A percentile compares a stretch with the other conserved stretches of the same genome.
Conservation (phyloP, 2,113 vertebrate genomes). For the Phasianus colchicus region DNA sequence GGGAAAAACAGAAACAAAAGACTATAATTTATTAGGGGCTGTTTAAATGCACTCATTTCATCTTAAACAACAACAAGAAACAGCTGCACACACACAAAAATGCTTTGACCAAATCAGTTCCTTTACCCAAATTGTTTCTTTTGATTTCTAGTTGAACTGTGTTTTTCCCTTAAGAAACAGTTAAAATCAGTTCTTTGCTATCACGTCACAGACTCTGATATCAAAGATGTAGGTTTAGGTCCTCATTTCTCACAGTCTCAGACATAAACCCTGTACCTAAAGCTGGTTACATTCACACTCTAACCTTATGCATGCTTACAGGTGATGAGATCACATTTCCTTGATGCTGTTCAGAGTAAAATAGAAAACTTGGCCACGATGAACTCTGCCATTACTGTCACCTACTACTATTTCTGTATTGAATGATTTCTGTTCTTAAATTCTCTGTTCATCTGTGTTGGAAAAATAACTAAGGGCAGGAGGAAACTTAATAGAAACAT, state of each 20-base stretch:
- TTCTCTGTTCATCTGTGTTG: neutral
- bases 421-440: neutral
- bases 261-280: neutral
- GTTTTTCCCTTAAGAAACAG: neutral
- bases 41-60: neutral
- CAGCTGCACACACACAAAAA: neutral
- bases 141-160: neutral
- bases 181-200: neutral
- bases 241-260: neutral
- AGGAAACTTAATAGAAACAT: neutral
- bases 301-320: neutral
- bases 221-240: neutral
- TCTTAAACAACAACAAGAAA: neutral
- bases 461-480: neutral
- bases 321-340: neutral
- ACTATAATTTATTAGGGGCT: neutral
- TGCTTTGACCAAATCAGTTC: neutral
- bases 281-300: neutral
- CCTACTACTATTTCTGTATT: constrained; percentile 16
- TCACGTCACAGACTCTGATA: neutral
- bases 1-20: neutral
- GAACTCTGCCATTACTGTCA: neutral
- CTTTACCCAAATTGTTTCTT: neutral
- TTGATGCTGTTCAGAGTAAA: neutral
- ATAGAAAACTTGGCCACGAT: neutral